These are phyloP conservation scores for Seira sanloemensis DNA, from an alignment of 2,888 invertebrate genomes.

Conservation along the genomic window DNA sequence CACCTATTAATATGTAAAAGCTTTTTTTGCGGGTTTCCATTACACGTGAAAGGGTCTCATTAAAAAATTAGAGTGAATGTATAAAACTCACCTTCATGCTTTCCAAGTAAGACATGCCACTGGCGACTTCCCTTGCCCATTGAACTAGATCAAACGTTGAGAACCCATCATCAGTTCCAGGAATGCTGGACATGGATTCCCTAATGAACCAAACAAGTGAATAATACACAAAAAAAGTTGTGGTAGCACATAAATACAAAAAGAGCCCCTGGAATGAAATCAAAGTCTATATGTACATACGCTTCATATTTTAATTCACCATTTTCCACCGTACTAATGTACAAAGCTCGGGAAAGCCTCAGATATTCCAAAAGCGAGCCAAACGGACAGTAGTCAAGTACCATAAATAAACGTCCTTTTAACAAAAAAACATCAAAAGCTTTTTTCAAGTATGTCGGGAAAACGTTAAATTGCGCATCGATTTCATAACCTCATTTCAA, in stretches of 20 bases:
- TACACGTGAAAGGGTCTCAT: no score
- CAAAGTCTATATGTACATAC: no score
- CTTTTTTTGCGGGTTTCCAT: neutral
- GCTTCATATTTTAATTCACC: slow-evolving; percentile 14
- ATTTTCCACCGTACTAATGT: slow-evolving; percentile 22
- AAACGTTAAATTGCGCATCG: no score
- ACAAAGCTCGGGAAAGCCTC: slow-evolving; percentile 39
- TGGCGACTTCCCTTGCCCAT: slow-evolving; percentile 47
- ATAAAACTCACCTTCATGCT: slow-evolving; percentile 44
- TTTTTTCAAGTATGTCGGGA: no score
- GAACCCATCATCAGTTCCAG: slow-evolving; percentile 16
- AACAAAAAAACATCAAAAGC: no score
- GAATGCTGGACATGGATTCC: no score
- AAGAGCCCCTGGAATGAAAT: no score
- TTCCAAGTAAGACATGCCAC: slow-evolving; percentile 55
- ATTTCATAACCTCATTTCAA: no score
- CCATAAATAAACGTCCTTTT: slow-evolving; percentile 48
- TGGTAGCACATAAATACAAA: no score
- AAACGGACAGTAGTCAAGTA: slow-evolving; percentile 55
- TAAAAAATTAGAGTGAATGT: no score
- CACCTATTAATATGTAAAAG: slow-evolving; percentile 11
- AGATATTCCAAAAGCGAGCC: slow-evolving; percentile 44
- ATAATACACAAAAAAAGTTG: no score
- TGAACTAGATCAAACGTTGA: slow-evolving; percentile 49
- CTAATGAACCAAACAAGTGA: no score